These are phyloP conservation scores for Trimorus sp. DNA, from an alignment of 2,888 invertebrate species.

Conservation along the genomic window DNA sequence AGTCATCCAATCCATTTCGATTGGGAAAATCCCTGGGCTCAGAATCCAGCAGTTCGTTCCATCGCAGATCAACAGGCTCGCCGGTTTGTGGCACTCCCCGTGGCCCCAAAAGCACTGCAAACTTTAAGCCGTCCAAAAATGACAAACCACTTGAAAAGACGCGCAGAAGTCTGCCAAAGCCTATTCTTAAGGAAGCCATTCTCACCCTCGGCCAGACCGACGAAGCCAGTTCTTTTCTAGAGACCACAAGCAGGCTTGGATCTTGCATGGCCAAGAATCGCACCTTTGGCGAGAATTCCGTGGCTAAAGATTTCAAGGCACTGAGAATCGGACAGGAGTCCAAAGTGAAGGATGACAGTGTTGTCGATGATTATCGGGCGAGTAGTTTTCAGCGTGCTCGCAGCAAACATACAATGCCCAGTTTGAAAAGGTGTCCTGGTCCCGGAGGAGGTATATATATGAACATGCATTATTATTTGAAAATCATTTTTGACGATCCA, in stretches of 20 bases:
- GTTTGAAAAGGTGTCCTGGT: slow-evolving; percentile 77
- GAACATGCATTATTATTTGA: too few species aligned
- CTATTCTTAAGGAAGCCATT: slow-evolving; percentile 78
- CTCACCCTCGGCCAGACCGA: slow-evolving; percentile 74
- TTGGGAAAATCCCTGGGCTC: slow-evolving; percentile 67
- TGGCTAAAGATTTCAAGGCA: slow-evolving; percentile 78
- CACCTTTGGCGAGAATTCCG: slow-evolving; percentile 76
- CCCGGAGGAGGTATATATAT: slow-evolving; percentile 73
- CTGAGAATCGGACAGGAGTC: slow-evolving; percentile 74
- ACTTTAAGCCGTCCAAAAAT: slow-evolving; percentile 76
- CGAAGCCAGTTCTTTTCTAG: slow-evolving; percentile 71
- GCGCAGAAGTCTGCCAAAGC: slow-evolving; percentile 70
- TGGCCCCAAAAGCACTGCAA: slow-evolving; percentile 77
- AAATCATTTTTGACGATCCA: too few species aligned
- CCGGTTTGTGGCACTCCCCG: slow-evolving; percentile 56
- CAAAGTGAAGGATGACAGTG: slow-evolving; percentile 76
- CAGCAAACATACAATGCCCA: slow-evolving; percentile 81
- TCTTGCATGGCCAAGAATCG: slow-evolving; percentile 63
- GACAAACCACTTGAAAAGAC: slow-evolving; percentile 74
- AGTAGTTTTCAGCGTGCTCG: slow-evolving; percentile 78
- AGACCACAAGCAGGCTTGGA: slow-evolving; percentile 69
- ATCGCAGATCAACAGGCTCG: slow-evolving; percentile 32
- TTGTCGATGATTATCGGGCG: slow-evolving; percentile 73
- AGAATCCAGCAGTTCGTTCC: slow-evolving; percentile 71
- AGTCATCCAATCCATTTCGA: slow-evolving; percentile 73